These are phyloP conservation scores for Caenorhabditis becei DNA, from an alignment of 2,888 invertebrate species.

Conservation along the genomic window DNA sequence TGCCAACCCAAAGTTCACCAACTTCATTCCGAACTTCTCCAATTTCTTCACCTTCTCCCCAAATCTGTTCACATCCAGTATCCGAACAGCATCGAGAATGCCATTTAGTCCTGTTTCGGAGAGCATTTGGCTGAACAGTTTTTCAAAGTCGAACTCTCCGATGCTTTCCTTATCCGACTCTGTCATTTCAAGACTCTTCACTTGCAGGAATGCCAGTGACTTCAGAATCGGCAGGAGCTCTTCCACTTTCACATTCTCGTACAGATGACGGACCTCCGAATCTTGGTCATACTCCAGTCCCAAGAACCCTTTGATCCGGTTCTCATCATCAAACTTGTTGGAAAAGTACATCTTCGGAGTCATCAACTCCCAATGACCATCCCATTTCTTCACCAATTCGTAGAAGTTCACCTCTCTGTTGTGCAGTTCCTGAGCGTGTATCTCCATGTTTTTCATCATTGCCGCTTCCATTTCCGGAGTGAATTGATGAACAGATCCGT, in stretches of 20 bases:
- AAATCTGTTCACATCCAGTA: constrained; percentile 11
- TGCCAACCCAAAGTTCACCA: constrained; percentile 31
- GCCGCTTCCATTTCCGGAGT: constrained; percentile 29
- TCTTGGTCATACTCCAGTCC: constrained; percentile 51
- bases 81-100: constrained; percentile 5
- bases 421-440: constrained; percentile 29
- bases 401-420: constrained; percentile 56
- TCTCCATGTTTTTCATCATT: constrained; percentile 27
- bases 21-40: constrained; percentile 11
- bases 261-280: constrained; percentile 45
- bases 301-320: constrained; percentile 44
- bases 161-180: constrained; percentile 26
- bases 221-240: constrained; percentile 42
- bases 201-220: constrained; percentile 44
- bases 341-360: constrained; percentile 43
- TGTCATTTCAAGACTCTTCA: constrained; percentile 18
- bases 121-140: constrained; percentile 15
- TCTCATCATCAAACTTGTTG: constrained; percentile 35
- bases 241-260: constrained; percentile 33
- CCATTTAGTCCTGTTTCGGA: constrained; percentile 29
- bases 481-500: background rate
- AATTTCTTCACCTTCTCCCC: constrained; percentile 24
- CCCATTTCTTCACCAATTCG: constrained; percentile 27
- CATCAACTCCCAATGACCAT: constrained; percentile 9
- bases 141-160: constrained; percentile 24